phyloP scores from a whole-genome alignment of 2,888 invertebrate species.

The Rotaria magnacalcarata region DNA sequence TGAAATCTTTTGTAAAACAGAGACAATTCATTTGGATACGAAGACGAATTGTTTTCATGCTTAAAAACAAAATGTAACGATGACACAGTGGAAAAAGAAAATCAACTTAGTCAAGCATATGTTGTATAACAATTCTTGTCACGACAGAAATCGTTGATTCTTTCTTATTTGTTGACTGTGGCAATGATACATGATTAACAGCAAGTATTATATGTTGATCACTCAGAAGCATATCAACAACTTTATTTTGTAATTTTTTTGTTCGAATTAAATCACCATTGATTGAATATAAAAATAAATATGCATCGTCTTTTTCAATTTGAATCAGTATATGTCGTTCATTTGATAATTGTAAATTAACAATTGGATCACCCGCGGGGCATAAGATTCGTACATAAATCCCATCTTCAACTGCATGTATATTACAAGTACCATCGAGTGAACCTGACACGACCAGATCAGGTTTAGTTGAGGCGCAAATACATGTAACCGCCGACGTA shows the following conservation, averaged over 20 bases:
- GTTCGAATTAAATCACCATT: conserved; percentile 40
- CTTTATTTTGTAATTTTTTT: conserved; percentile 10
- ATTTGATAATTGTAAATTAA: conserved; percentile 37
- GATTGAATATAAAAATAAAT: conserved; percentile 41
- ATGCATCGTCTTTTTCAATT: neutral
- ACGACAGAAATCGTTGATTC: neutral
- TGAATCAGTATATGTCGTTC: conserved; percentile 44
- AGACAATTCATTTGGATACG: conserved; percentile 42
- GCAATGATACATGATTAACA: neutral
- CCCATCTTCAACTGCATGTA: conserved; percentile 66
- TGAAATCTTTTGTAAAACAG: conserved; percentile 55
- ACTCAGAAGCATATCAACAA: conserved; percentile 40
- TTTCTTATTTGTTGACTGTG: neutral
- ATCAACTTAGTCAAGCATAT: neutral
- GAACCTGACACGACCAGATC: conserved; percentile 66
- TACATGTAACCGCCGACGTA: conserved; percentile 64
- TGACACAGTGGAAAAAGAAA: too few species aligned
- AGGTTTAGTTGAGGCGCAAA: conserved; percentile 65
- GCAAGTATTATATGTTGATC: conserved; percentile 40
- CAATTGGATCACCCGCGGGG: conserved; percentile 52
- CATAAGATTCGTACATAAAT: conserved; percentile 64
- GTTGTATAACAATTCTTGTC: neutral
- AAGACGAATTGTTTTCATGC: conserved; percentile 40
- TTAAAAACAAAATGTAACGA: too few species aligned
- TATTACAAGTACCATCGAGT: too few species aligned